These are phyloP conservation scores for Upupa epops DNA, from an alignment of 2,113 vertebrate species.

Conservation along the genomic window DNA sequence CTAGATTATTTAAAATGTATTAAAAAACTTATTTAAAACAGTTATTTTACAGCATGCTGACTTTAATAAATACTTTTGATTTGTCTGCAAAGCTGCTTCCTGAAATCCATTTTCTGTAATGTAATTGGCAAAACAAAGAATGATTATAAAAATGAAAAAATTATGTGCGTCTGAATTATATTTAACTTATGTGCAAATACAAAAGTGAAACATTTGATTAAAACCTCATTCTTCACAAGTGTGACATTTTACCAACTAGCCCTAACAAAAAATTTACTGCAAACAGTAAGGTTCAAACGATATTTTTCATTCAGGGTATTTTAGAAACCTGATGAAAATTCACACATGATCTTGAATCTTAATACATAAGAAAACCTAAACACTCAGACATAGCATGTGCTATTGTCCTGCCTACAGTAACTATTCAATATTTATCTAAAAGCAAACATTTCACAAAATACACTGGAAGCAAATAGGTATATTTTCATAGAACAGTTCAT, in stretches of 20 bases:
- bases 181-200: background rate
- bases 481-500: background rate
- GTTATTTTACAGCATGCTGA: background rate
- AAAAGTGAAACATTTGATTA: background rate
- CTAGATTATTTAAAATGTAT: background rate
- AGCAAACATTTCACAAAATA: background rate
- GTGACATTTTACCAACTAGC: background rate
- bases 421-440: background rate
- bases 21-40: background rate
- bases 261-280: background rate
- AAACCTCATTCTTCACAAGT: background rate
- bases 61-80: background rate
- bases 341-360: background rate
- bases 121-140: background rate
- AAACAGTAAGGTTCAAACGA: background rate
- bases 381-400: background rate
- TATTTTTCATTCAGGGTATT: background rate
- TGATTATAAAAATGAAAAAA: background rate
- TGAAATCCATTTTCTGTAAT: background rate
- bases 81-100: background rate
- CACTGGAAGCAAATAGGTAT: fast-evolving
- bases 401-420: background rate
- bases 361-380: background rate
- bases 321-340: background rate
- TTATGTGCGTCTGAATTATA: background rate